Base-by-base conservation (phyloP, 1,140 invertebrate genomes). In the Parasteatoda tepidariorum region DNA sequence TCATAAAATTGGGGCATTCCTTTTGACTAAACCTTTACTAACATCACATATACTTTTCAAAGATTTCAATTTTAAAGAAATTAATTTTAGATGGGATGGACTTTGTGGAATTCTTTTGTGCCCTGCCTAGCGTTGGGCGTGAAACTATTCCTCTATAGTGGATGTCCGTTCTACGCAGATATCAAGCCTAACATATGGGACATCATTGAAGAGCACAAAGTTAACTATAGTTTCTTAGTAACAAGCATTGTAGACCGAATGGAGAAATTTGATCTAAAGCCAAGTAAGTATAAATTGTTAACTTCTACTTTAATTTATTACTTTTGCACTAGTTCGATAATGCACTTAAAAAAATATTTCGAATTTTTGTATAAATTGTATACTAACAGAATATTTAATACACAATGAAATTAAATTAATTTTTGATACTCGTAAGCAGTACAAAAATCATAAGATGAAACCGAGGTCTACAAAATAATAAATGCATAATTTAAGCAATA, bases 61-160 rank as follows among this genome's bases (percentile, higher is more conserved):
- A 62, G 22, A 22, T 62, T 62, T 11, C 30, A 28, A 62, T 28
- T 4, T 62, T 15, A 54, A 54, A 33, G 9, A n/a, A 2, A n/a
- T 11, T 5, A 5, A 22, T 70, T 57, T 30, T 28, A 71, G 68
- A 55, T 71, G 48, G 68, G 68, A 2, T 71, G 68, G 68, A 26
- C 68, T 7, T 34, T 71, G 26, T 71, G 48, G 41, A 31, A 55
- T 3, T 54, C 22, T 7, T 71, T 71, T 26, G 13, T 71, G 5
- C 68, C 68, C 18, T 55, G 48, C 4, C 13, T 71, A 24, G 68
- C 68, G 7, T 22, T 71, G 6, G 68, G 68, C 18, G 68, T 71
- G 26, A 71, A 31, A 11, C 15, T 71, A 15, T 55, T 71, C 2
- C 6, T 71, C 5, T 55, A 55, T 28, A 30, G 48, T 6, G 68